Conservation (phyloP, 2,113 vertebrate genomes). For the Xiphophorus couchianus region DNA sequence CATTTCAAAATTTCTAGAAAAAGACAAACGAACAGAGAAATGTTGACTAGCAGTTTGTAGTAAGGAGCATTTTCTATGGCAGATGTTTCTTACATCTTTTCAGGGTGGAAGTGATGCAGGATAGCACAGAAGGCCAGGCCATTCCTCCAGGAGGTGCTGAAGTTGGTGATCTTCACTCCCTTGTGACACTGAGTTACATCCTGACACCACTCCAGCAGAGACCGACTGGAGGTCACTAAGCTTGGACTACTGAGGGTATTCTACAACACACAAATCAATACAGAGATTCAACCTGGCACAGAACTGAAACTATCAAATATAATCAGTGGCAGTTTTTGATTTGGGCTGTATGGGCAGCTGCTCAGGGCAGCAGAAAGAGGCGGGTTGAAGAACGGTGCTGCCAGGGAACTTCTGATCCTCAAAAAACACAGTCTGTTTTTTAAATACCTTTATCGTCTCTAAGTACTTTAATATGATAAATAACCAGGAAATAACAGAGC, state of each 20-base stretch:
- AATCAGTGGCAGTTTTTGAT: no score
- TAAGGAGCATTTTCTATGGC: neutral
- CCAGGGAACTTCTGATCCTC: no score
- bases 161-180: constrained; percentile 86
- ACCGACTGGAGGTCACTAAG: constrained; percentile 83
- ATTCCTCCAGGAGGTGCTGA: constrained; percentile 91
- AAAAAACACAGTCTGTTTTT: no score
- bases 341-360: no score
- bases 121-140: constrained; percentile 91
- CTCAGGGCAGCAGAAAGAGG: no score
- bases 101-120: constrained; percentile 87
- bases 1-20: constrained; percentile 79
- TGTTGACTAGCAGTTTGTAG: neutral
- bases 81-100: constrained; percentile 82
- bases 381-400: no score
- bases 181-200: constrained; percentile 83
- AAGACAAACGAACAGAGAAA: constrained; percentile 3
- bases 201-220: constrained; percentile 88
- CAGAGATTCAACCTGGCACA: neutral
- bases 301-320: neutral
- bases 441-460: no score
- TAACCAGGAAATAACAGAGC: no score
- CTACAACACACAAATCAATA: constrained; percentile 36
- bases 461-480: no score
- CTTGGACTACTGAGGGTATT: constrained; percentile 19